Percentiles rank a stretch among this genome's conserved stretches.
These are phyloP conservation scores for Saturnia pavonia DNA, from an alignment of 2,888 invertebrate species.

Conservation along the genomic window DNA sequence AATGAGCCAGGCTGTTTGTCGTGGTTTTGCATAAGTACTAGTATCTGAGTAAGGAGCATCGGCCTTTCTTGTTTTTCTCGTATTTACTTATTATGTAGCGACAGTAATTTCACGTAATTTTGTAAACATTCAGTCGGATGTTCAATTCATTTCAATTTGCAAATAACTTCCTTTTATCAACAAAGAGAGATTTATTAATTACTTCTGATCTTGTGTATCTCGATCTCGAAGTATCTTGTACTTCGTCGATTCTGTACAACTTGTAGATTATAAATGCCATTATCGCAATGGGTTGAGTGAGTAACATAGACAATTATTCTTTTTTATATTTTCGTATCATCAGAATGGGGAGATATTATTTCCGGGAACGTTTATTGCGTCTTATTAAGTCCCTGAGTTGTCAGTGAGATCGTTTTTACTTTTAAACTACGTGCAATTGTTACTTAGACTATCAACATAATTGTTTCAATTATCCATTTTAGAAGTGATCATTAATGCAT, in stretches of 20 bases:
- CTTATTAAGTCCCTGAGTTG: too few relatives aligned
- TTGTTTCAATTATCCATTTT: neutral
- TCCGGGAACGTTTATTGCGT: too few relatives aligned
- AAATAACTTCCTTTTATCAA: neutral
- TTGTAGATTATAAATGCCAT: neutral
- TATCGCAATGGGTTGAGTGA: too few relatives aligned
- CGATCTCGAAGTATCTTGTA: too few relatives aligned
- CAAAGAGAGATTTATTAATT: neutral
- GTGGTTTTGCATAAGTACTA: constrained; percentile 37
- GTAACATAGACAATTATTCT: too few relatives aligned
- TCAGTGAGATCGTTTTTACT: too few relatives aligned
- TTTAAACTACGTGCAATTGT: neutral
- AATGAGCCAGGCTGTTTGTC: constrained; percentile 53
- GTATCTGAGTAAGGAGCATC: constrained; percentile 42
- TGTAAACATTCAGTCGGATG: neutral
- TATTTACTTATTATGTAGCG: constrained; percentile 6
- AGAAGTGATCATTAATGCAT: neutral
- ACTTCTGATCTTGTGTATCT: neutral
- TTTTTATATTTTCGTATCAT: too few relatives aligned
- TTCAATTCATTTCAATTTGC: neutral
- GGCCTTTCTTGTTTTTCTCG: constrained; percentile 35
- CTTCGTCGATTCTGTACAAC: neutral
- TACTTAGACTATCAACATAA: neutral
- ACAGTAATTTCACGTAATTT: too few relatives aligned
- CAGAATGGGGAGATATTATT: too few relatives aligned